These are phyloP conservation scores for Magallana gigas DNA, from an alignment of 1,140 invertebrate species.

Conservation along the genomic window DNA sequence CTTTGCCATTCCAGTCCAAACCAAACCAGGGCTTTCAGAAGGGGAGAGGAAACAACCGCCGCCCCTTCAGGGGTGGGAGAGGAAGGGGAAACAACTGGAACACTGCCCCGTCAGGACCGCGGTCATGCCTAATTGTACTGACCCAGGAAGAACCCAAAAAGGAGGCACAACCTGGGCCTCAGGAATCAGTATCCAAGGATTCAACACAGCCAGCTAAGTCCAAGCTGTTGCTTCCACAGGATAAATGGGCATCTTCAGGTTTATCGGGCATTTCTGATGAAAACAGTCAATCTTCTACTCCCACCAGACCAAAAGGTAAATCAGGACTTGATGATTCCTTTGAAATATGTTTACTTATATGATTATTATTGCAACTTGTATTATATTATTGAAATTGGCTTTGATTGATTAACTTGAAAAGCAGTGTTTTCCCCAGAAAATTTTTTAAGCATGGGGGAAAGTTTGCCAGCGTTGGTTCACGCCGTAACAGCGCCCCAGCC, in stretches of 20 bases:
- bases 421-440: no score
- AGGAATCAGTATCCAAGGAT: not conserved
- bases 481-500: no score
- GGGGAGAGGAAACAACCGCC: conserved; percentile 17
- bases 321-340: not conserved
- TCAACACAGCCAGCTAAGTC: not conserved
- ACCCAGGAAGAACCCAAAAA: conserved; percentile 25
- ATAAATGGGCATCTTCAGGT: conserved; percentile 50
- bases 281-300: conserved; percentile 48
- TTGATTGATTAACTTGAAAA: no score
- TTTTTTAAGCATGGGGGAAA: no score
- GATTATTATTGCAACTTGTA: not conserved
- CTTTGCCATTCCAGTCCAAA: not conserved
- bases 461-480: no score
- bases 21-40: not conserved
- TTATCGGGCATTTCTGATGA: conserved; percentile 40
- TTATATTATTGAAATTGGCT: not conserved
- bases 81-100: not conserved
- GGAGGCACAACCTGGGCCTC: not conserved
- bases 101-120: not conserved
- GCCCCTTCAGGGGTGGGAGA: conserved; percentile 10
- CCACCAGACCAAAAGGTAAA: conserved; percentile 36
- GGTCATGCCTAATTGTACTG: conserved; percentile 39
- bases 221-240: conserved; percentile 51
- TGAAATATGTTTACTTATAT: not conserved